Conservation (phyloP, 1,140 invertebrate species). For the Drosophila sp. region DNA sequence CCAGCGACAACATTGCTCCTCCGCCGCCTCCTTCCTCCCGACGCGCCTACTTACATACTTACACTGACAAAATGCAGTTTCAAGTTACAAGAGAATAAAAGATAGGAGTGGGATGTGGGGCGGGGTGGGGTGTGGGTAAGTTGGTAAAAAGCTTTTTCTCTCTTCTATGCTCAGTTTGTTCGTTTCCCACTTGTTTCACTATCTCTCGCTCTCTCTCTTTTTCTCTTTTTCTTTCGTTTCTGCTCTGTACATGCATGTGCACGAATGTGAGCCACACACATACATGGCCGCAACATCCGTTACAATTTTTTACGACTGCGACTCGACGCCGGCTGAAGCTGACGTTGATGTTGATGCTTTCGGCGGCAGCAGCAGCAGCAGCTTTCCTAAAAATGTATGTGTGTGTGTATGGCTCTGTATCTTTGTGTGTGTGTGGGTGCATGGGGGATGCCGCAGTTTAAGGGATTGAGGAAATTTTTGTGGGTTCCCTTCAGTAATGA, state of each 20-base stretch:
- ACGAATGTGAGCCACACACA: slow-evolving; percentile 26
- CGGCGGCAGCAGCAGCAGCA: slow-evolving; percentile 32
- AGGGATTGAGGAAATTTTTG: slow-evolving; percentile 80
- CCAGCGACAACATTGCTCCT: slow-evolving; percentile 30
- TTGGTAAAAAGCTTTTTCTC: slow-evolving; percentile 37
- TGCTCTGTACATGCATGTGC: slow-evolving; percentile 17
- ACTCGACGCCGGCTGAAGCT: slow-evolving; percentile 45
- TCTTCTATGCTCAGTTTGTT: slow-evolving; percentile 35
- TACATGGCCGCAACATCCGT: slow-evolving; percentile 78
- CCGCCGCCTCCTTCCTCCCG: slow-evolving; percentile 9
- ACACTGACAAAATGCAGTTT: slow-evolving; percentile 60
- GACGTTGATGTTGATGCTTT: slow-evolving; percentile 73
- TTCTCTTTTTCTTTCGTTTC: background rate
- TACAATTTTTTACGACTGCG: slow-evolving; percentile 78
- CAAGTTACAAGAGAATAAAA: slow-evolving; percentile 47
- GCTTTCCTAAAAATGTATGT: slow-evolving; percentile 18
- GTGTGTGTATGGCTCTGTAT: slow-evolving; percentile 19
- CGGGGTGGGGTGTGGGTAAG: background rate
- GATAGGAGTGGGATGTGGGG: background rate
- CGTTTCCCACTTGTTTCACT: slow-evolving; percentile 76
- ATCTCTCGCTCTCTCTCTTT: slow-evolving; percentile 16
- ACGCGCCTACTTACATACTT: slow-evolving; percentile 8
- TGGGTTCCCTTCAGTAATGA: slow-evolving; percentile 78
- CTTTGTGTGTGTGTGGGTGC: slow-evolving; percentile 33
- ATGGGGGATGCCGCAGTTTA: slow-evolving; percentile 63